These are phyloP conservation scores for Eupithecia subumbrata DNA, from an alignment of 2,888 invertebrate genomes.

Conservation along the genomic window DNA sequence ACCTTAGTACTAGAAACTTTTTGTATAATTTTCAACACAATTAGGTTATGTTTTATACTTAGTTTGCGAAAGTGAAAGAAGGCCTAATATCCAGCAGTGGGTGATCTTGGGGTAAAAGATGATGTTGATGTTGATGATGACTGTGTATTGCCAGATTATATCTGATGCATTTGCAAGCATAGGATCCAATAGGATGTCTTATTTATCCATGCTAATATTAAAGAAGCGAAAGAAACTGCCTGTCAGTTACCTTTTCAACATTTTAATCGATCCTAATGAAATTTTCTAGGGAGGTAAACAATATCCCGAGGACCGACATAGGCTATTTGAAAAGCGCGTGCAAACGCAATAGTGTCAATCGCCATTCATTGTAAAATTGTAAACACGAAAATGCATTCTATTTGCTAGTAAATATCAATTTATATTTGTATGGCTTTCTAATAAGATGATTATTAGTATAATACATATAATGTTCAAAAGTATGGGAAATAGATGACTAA, in stretches of 20 bases:
- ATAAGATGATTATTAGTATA: constrained; percentile 14
- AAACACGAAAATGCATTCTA: not conserved
- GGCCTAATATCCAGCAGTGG: not conserved
- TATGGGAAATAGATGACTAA: constrained; percentile 12
- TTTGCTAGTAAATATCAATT: not conserved
- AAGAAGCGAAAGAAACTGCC: not conserved
- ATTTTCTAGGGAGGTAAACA: not conserved
- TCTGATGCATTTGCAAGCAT: not conserved
- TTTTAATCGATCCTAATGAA: not conserved
- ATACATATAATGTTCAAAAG: constrained; percentile 14
- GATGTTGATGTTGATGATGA: not conserved
- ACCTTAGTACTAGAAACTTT: not conserved
- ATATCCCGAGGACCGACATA: not conserved
- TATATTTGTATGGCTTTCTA: constrained; percentile 14
- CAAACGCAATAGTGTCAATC: not conserved
- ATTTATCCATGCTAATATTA: not conserved
- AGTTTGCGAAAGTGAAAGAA: not conserved
- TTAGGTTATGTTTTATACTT: not conserved
- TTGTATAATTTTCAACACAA: constrained; percentile 8
- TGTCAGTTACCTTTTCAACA: not conserved
- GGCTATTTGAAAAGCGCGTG: not conserved
- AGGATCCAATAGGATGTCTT: not conserved
- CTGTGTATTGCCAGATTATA: not conserved
- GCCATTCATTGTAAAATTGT: not conserved
- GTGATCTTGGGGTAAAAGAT: not conserved